Base-by-base conservation (phyloP, 2,888 invertebrate species). In the Lasioglossum villosulum region DNA sequence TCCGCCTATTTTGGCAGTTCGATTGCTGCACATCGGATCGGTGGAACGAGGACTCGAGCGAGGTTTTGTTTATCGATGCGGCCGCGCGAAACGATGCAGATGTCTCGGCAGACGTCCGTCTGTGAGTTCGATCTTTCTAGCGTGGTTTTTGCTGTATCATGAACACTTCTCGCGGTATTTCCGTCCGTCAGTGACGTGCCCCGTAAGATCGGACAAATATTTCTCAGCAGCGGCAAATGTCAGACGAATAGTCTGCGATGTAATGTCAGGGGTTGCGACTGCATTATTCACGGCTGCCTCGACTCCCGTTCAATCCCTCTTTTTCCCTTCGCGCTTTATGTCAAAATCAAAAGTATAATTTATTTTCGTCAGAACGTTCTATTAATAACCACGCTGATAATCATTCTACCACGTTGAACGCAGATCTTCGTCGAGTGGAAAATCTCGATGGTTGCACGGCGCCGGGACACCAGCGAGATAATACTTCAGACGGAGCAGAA, bases 231-330 rank as follows among this genome's bases (percentile, higher is more conserved):
- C 68, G 68, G 30, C 56, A 84, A 59, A 84, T 30, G 77, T 77
- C 56, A 68, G 27, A 16, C 27, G 45, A 23, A 3, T 14, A 45
- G n/a, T 5, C n/a, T 42, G 42, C 42, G 16, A 27, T 12, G 30
- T 34, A 81, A 76, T 39, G 72, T 76, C 42, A 76, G 0, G 10
- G 72, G 84, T 83, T 76, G 4, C 19, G 34, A 0, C 3, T 75
- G 71, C 23, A 72, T 83, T 52, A 72, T 63, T 83, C 30, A 48
- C 16, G 23, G 0, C 37, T 39, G 12, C 12, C 30, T 6, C 16
- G 45, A 34, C 4, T 12, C 2, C n/a, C 39, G 4, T 37, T 48
- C 63, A 52, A 1, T 27, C 23, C 6, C 23, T 1, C 37, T 2
- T 10, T 42, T 39, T 42, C 12, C 1, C 8, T 19, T n/a, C 27